Conservation (phyloP, 2,888 invertebrate species). For the Camponotus fellah region DNA sequence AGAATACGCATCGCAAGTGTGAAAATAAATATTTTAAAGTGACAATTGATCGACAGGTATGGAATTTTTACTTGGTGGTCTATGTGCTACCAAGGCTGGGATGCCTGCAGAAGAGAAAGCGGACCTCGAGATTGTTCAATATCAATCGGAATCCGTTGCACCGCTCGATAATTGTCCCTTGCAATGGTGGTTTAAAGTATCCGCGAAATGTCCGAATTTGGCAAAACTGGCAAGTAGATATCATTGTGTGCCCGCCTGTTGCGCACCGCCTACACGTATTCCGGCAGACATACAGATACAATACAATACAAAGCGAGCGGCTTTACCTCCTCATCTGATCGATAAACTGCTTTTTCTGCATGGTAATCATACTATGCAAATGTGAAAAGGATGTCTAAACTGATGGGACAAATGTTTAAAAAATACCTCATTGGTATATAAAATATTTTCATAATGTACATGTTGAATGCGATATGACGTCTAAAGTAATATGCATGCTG, state of each 20-base stretch:
- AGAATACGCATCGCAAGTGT: neutral
- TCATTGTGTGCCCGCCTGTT: constrained; percentile 86
- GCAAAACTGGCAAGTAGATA: constrained; percentile 85
- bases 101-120: constrained; percentile 86
- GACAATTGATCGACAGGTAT: constrained; percentile 78
- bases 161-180: constrained; percentile 86
- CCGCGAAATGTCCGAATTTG: constrained; percentile 85
- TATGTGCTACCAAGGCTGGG: constrained; percentile 81
- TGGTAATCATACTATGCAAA: constrained; percentile 80
- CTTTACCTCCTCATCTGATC: constrained; percentile 83
- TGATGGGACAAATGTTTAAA: neutral
- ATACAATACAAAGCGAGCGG: constrained; percentile 83
- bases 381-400: constrained; percentile 61
- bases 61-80: constrained; percentile 85
- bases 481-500: neutral
- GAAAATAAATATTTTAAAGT: neutral
- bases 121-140: constrained; percentile 86
- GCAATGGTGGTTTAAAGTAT: constrained; percentile 86
- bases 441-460: constrained; percentile 20
- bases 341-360: constrained; percentile 85
- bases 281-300: constrained; percentile 83
- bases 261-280: constrained; percentile 84
- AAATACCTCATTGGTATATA: constrained; percentile 3
- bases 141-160: constrained; percentile 86
- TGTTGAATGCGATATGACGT: neutral